Percentiles rank a stretch among this genome's conserved stretches.
Evolutionary conservation across 2,797 vertebrate species (phyloP).

Genomic region (Diceros bicornis): DNA sequence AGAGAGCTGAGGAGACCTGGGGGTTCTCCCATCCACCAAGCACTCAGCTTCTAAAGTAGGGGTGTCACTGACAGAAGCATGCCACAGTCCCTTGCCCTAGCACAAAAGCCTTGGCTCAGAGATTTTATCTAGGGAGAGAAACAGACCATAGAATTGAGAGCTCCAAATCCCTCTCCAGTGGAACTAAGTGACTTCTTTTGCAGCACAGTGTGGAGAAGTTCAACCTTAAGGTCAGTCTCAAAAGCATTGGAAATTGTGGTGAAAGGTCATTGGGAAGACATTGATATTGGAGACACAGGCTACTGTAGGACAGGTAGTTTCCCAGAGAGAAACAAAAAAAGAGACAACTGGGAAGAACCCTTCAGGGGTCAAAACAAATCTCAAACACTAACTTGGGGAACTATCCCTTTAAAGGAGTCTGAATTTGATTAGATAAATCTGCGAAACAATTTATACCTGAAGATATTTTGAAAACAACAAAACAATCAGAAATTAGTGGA

Average conservation of each 20-base stretch:
- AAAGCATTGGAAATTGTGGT: neutral
- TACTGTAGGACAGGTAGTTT: neutral
- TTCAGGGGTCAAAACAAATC: neutral
- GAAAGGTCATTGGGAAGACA: neutral
- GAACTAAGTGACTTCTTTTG: neutral
- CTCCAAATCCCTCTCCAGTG: neutral
- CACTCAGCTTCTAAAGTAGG: neutral
- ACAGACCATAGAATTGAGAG: neutral
- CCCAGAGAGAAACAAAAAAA: neutral
- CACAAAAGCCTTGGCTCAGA: neutral
- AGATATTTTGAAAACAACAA: neutral
- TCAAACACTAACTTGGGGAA: neutral
- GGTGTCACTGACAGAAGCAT: neutral
- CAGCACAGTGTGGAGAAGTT: neutral
- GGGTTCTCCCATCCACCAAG: neutral
- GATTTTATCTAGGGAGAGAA: neutral
- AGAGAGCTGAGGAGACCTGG: neutral
- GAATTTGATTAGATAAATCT: neutral
- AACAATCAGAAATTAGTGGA: neutral
- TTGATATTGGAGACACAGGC: neutral
- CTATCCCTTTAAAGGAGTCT: neutral
- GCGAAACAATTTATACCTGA: neutral
- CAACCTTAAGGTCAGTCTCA: neutral
- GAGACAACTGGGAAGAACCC: neutral
- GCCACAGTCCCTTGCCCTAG: neutral